A percentile compares a stretch with the other conserved stretches of the same genome.
Evolutionary conservation across 2,888 invertebrate genomes (phyloP).

Genomic region (Lamellibrachia satsuma): DNA sequence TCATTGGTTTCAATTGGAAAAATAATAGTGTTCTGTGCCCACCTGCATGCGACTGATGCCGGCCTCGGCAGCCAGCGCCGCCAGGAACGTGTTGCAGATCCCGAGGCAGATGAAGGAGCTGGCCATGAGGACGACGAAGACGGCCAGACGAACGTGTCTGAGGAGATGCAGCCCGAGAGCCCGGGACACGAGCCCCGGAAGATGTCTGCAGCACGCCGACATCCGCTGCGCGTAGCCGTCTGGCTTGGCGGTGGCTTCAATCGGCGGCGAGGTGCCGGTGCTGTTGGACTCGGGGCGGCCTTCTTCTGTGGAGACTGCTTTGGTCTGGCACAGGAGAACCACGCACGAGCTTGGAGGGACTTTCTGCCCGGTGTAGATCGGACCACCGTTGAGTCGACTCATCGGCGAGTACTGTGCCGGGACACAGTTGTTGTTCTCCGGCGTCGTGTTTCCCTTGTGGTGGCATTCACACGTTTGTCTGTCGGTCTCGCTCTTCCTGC

Average conservation of each 20-base stretch:
- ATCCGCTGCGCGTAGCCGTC: neutral
- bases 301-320: neutral
- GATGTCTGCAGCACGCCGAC: neutral
- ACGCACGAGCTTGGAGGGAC: neutral
- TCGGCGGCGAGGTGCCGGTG: neutral
- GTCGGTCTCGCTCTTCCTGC: neutral
- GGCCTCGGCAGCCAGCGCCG: conserved; percentile 20
- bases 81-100: conserved; percentile 27
- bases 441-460: neutral
- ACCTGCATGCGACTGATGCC: neutral
- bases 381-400: neutral
- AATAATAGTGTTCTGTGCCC: no score
- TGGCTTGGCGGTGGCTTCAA: neutral
- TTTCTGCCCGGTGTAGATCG: neutral
- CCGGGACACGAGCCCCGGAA: neutral
- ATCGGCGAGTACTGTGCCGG: neutral
- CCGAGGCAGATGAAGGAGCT: conserved; percentile 25
- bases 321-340: neutral
- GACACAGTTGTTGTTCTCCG: neutral
- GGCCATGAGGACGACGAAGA: conserved; percentile 26
- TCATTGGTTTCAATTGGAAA: no score
- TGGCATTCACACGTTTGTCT: neutral
- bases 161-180: conserved; percentile 24
- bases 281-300: neutral
- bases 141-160: neutral